phyloP scores from a whole-genome alignment of 2,888 invertebrate genomes.

The Tipula lateralis region DNA sequence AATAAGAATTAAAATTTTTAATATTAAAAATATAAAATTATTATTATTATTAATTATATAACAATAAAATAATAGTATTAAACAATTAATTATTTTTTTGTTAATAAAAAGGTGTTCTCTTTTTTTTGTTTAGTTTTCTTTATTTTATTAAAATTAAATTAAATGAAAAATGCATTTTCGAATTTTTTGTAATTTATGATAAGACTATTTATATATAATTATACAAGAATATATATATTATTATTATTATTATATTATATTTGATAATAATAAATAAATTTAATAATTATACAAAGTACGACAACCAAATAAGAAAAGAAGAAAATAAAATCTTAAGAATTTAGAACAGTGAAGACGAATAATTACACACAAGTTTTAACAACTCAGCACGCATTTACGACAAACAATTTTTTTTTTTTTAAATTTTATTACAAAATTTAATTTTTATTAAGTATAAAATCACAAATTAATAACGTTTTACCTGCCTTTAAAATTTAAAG shows the following conservation, averaged over 20 bases:
- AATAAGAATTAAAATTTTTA: slow-evolving; percentile 16
- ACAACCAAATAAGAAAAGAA: slow-evolving; percentile 5
- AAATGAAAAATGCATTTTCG: slow-evolving; percentile 25
- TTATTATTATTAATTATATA: slow-evolving; percentile 6
- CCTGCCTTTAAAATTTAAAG: slow-evolving; percentile 15
- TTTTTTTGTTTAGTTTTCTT: slow-evolving; percentile 20
- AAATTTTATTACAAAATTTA: background rate
- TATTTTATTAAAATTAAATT: background rate
- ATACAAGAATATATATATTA: background rate
- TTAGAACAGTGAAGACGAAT: slow-evolving; percentile 3
- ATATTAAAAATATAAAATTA: slow-evolving; percentile 24
- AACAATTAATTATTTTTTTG: slow-evolving; percentile 14
- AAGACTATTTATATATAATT: slow-evolving; percentile 12
- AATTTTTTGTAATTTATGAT: slow-evolving; percentile 27
- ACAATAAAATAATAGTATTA: slow-evolving; percentile 28
- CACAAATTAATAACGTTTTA: slow-evolving; percentile 8
- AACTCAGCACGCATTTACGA: slow-evolving; percentile 29
- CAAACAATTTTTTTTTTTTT: background rate
- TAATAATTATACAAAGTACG: background rate
- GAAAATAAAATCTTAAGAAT: background rate
- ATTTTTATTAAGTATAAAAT: slow-evolving; percentile 14
- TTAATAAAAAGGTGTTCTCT: slow-evolving; percentile 27
- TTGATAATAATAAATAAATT: slow-evolving; percentile 19
- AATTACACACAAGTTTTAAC: slow-evolving; percentile 27
- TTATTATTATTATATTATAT: background rate